Evolutionary conservation across 2,888 invertebrate genomes (phyloP).

Genomic region (Dendrolimus pini): DNA sequence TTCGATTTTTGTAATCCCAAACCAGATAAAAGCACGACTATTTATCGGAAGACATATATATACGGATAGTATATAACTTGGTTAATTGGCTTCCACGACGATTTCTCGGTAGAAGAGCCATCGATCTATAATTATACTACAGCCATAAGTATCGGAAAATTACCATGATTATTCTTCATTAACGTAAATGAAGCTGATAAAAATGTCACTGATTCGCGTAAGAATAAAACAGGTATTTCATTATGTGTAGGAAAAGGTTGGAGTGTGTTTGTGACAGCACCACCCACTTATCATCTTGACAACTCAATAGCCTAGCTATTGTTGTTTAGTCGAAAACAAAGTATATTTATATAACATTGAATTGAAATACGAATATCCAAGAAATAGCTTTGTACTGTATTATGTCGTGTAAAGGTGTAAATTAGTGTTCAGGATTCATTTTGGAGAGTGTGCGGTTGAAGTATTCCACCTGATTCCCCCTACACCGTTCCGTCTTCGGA

Average conservation of each 20-base stretch:
- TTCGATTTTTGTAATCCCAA: no score
- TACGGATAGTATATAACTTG: no score
- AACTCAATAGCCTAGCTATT: not conserved
- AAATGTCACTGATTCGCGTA: not conserved
- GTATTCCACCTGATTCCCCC: no score
- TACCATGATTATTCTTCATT: not conserved
- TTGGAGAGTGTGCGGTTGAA: no score
- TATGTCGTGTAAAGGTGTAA: no score
- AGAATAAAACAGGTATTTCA: not conserved
- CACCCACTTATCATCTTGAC: not conserved
- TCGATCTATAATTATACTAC: not conserved
- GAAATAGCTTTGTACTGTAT: no score
- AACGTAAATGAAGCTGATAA: not conserved
- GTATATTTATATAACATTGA: conserved; percentile 2
- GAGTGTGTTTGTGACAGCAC: not conserved
- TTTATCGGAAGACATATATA: no score
- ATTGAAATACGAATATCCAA: no score
- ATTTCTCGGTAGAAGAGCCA: not conserved
- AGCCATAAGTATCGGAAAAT: not conserved
- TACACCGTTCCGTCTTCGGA: no score
- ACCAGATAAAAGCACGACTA: no score
- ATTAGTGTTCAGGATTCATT: no score
- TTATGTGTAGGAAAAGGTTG: not conserved
- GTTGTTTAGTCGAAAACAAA: conserved; percentile 8
- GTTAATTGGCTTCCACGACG: no score